Evolutionary conservation across 2,797 vertebrate genomes (phyloP).

Genomic region (Centropyge bicolor): DNA sequence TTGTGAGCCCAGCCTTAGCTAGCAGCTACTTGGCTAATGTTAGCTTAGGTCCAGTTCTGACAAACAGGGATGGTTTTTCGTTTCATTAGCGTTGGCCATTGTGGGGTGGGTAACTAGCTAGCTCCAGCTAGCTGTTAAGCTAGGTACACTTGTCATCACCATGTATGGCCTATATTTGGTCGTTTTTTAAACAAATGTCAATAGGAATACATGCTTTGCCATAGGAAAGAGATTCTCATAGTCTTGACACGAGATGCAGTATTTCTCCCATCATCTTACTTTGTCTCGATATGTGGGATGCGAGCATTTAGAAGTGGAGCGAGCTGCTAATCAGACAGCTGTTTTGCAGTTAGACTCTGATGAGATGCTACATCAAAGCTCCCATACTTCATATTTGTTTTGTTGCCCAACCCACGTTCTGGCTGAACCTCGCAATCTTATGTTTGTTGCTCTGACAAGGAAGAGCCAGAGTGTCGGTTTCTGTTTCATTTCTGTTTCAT

Average conservation of each 20-base stretch:
- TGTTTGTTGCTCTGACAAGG: not conserved
- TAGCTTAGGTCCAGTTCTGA: conserved; percentile 35
- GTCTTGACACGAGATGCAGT: not conserved
- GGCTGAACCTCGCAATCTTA: not conserved
- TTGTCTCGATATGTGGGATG: not conserved
- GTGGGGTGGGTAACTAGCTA: conserved; percentile 77
- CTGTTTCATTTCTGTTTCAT: conserved; percentile 68
- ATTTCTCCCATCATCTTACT: not conserved
- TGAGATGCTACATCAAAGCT: conserved; percentile 58
- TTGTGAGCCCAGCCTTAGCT: not conserved
- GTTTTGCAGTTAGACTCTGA: conserved; percentile 52
- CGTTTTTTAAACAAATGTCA: conserved; percentile 25
- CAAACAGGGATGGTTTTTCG: conserved; percentile 37
- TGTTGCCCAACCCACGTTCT: not conserved
- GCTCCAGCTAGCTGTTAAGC: conserved; percentile 73
- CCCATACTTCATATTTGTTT: conserved; percentile 28
- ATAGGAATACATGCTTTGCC: not conserved
- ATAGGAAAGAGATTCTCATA: no score
- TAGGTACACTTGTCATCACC: conserved; percentile 72
- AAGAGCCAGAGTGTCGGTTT: conserved; percentile 31
- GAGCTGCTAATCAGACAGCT: conserved; percentile 50
- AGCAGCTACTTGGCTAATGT: not conserved
- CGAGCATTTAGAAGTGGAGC: conserved; percentile 17
- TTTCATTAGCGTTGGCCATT: conserved; percentile 60
- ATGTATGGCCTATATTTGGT: conserved; percentile 57